Conservation (phyloP, 1,140 invertebrate genomes). For the Cardiocondyla obscurior region DNA sequence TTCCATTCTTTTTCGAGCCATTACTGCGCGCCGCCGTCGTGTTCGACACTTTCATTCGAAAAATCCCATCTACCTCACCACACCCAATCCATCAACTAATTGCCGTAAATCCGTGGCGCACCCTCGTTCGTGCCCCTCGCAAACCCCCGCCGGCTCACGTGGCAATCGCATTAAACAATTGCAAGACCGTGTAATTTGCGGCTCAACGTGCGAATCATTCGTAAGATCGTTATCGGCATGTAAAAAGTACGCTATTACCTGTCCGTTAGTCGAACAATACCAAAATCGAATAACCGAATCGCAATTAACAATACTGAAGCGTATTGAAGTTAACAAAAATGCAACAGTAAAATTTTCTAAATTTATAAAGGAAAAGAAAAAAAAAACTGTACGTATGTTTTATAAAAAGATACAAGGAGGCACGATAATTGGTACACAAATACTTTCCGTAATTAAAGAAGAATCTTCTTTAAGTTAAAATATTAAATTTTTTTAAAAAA, state of each 20-base stretch:
- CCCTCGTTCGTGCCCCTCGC: conserved; percentile 38
- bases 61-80: conserved; percentile 46
- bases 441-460: neutral
- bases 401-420: neutral
- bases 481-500: neutral
- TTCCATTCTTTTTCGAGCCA: neutral
- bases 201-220: conserved; percentile 1
- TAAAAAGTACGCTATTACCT: neutral
- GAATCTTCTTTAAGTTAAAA: no score
- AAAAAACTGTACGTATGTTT: neutral
- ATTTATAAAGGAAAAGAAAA: no score
- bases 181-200: conserved; percentile 41
- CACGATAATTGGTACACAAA: neutral
- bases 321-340: neutral
- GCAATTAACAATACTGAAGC: neutral
- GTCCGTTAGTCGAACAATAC: neutral
- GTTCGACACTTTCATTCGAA: conserved; percentile 26
- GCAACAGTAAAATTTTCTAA: no score
- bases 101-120: conserved; percentile 56
- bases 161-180: conserved; percentile 40
- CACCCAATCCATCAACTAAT: conserved; percentile 75
- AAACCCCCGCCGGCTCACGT: neutral
- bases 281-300: conserved; percentile 6
- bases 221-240: conserved; percentile 15
- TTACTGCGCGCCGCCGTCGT: neutral